A percentile compares a stretch with the other conserved stretches of the same genome.
These are phyloP conservation scores for Phoebastria nigripes DNA, from an alignment of 2,797 vertebrate species.

Conservation along the genomic window DNA sequence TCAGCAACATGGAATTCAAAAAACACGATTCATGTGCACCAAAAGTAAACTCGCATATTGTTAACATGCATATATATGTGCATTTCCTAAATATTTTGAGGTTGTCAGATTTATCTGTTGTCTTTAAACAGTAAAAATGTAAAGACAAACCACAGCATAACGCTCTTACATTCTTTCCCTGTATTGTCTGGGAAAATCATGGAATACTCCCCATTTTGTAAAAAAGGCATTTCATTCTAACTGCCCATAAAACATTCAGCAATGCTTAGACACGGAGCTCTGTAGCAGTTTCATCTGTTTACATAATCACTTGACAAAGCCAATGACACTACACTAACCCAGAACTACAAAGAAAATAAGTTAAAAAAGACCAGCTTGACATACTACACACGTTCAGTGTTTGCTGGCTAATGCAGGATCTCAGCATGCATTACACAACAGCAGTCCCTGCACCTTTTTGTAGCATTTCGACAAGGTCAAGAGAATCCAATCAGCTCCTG, in stretches of 20 bases:
- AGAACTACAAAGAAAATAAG: background rate
- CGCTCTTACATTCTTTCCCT: fast-evolving
- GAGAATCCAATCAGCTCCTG: background rate
- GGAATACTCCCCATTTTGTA: background rate
- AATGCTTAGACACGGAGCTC: background rate
- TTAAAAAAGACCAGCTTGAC: background rate
- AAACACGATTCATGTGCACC: background rate
- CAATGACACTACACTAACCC: too few species aligned
- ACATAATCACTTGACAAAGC: background rate
- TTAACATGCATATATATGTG: background rate
- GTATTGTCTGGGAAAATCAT: background rate
- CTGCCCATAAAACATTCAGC: background rate
- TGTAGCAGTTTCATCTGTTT: background rate
- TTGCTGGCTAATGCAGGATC: background rate
- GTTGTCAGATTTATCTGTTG: background rate
- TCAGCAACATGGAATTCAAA: background rate
- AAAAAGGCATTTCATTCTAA: background rate
- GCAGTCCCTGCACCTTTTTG: background rate
- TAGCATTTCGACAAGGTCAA: background rate
- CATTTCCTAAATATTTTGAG: background rate
- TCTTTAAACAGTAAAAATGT: background rate
- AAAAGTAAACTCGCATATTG: background rate
- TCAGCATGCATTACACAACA: background rate
- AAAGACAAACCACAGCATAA: background rate
- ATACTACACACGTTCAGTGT: background rate